Base-by-base conservation (phyloP, 2,113 vertebrate genomes). In the Caloenas nicobarica region DNA sequence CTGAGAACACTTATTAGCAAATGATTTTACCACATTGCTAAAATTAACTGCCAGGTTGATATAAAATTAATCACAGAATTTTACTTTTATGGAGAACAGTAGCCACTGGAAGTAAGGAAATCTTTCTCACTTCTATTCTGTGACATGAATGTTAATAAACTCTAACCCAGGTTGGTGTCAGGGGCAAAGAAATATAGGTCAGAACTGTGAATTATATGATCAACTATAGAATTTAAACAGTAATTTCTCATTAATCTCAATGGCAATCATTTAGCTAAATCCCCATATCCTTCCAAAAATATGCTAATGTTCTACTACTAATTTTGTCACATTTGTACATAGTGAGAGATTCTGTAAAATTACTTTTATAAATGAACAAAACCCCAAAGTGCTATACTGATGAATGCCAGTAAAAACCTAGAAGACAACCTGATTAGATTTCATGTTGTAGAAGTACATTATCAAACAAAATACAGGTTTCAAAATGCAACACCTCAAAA, bases 391-490 rank as follows among this genome's bases (percentile, higher is more conserved):
- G 19, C 15, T 33, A 33, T 40, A 46, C 40, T 66, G 72, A 76
- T 76, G 26, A 77, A 88, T 65, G 68, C 42, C n/a, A 42, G 40
- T 29, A 72, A 92, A 85, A 91, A 36, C 24, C 66, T 81, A 79
- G 22, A 88, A 78, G 58, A 79, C 11, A 70, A 89, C 46, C 62
- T 73, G 86, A 84, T 85, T 91, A 77, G 54, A 77, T 95, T 94
- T 91, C 74, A 88, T 91, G 44, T 53, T 50, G 64, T 60, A 58
- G 77, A 93, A 81, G 36, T 70, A 44, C 48, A 70, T 93, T 95
- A 95, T 91, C 70, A 91, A 92, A 91, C 14, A 60, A 95, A 95
- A 90, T 72, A 56, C 10, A 46, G 9, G 33, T 94, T 89, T 91
- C 92, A 61, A 95, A 96, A 96, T 81, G 53, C 69, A 92, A 58